phyloP scores from a whole-genome alignment of 1,140 invertebrate species.

The Drosophila pachea region DNA sequence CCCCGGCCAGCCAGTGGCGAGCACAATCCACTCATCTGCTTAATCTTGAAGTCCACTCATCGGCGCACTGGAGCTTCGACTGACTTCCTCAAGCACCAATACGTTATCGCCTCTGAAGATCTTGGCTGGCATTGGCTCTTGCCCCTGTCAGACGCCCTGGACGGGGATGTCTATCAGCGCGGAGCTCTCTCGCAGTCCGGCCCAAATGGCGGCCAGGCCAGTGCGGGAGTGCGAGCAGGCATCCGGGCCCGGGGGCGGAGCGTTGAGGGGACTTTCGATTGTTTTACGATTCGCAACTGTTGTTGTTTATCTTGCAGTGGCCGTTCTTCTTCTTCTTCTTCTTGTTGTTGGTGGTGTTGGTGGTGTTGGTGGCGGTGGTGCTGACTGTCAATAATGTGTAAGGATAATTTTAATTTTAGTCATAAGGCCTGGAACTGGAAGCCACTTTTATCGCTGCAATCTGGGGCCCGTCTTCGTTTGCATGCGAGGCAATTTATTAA shows the following conservation, averaged over 20 bases:
- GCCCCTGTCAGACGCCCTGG: conserved; percentile 1
- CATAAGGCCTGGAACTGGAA: conserved; percentile 13
- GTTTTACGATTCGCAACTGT: conserved; percentile 50
- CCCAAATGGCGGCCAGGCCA: not conserved
- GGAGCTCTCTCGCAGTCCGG: conserved; percentile 6
- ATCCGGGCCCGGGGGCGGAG: not conserved
- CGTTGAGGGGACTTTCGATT: conserved; percentile 24
- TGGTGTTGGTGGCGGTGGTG: conserved; percentile 3
- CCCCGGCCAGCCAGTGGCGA: not conserved
- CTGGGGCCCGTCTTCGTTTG: conserved; percentile 49
- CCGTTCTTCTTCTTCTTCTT: conserved; percentile 1
- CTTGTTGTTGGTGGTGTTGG: not conserved
- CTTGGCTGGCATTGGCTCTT: conserved; percentile 26
- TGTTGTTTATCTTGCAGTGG: conserved; percentile 4
- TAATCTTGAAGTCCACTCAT: conserved; percentile 41
- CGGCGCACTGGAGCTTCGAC: conserved; percentile 24
- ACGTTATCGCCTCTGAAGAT: conserved; percentile 55
- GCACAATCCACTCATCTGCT: conserved; percentile 35
- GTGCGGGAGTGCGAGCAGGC: not conserved
- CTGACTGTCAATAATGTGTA: conserved; percentile 49
- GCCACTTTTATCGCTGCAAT: conserved; percentile 63
- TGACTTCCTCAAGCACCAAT: conserved; percentile 52
- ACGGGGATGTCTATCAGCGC: conserved; percentile 40
- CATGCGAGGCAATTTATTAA: conserved; percentile 72
- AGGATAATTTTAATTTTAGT: conserved; percentile 58